Evolutionary conservation across 2,113 vertebrate genomes (phyloP), one percentile per base, ranked within the genome.

Genomic region (Prietella phreatophila): DNA sequence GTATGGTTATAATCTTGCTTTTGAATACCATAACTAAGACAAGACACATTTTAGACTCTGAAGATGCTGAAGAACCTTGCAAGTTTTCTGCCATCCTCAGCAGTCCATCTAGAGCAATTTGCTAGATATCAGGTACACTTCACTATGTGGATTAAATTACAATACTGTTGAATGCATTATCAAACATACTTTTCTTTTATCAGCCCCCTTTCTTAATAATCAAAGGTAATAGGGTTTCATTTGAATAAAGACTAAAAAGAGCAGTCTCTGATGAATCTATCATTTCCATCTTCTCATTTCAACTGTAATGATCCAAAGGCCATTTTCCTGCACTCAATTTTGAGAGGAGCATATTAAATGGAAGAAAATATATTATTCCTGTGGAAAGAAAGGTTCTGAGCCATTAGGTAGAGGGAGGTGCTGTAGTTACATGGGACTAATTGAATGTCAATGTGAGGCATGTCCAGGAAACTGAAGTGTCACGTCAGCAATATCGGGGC

Each of bases 351-450:
- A 92, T 92, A 92, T 94, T 92, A 88, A 88, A 88, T 90, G 71
- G 92, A 63, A 85, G 85, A 80, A 88, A 83, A 89, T 33, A 85
- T 87, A 30, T 87, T 50, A 88, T 90, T 88, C 84, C 82, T 58
- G 71, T 73, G 81, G 69, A 71, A 86, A 90, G 85, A 85, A 47
- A 82, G 85, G 73, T 89, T 92, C 86, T 90, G 93, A 93, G 90
- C 91, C 92, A 92, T 94, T 93, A 93, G 91, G 84, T 93, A 79
- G 69, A 87, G 75, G 88, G 93, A 88, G 91, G 91, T 90, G 33
- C 90, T n/a, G 89, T 89, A 91, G 94, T 87, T 94, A 90, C 89
- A 90, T 17, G 67, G 90, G 91, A 93, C 94, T 95, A 94, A 95
- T 94, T 94, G 92, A 92, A 93, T 90, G 91, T 92, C 92, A 93